Conservation (phyloP, 1,140 invertebrate species). For the Solen grandis region DNA sequence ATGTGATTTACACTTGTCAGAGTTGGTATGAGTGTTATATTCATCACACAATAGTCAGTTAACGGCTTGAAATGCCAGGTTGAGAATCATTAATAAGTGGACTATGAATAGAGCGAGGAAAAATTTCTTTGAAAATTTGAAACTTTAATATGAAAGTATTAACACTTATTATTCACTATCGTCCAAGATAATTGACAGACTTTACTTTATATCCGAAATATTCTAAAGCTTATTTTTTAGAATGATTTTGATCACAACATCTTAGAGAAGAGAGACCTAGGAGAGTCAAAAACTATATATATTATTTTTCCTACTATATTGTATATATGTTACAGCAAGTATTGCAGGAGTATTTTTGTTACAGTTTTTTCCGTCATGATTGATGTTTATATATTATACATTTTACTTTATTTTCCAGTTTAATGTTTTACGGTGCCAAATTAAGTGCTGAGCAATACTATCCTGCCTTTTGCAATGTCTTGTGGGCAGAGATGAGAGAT, state of each 20-base stretch:
- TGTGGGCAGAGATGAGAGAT: background rate
- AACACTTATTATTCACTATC: background rate
- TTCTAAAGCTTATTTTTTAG: background rate
- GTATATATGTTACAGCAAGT: constrained; percentile 47
- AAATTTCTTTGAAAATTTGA: background rate
- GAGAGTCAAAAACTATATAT: background rate
- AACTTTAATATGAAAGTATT: background rate
- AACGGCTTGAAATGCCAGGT: background rate
- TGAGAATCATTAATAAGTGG: background rate
- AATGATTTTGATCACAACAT: background rate
- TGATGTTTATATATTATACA: constrained; percentile 50
- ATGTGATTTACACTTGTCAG: constrained; percentile 33
- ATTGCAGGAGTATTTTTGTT: constrained; percentile 50
- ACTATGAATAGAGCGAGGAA: background rate
- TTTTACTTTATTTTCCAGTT: constrained; percentile 46
- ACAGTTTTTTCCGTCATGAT: constrained; percentile 40
- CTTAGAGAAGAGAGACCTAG: too few relatives aligned
- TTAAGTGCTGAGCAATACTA: constrained; percentile 52
- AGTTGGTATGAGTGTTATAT: constrained; percentile 5
- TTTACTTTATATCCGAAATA: background rate
- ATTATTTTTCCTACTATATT: constrained; percentile 5
- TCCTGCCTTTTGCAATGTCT: background rate
- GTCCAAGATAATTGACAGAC: background rate
- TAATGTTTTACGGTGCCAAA: constrained; percentile 38
- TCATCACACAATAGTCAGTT: background rate